Percentiles rank a stretch among this genome's conserved stretches.
Conservation (phyloP, 2,113 vertebrate genomes). For the Odontophorus gujanensis region DNA sequence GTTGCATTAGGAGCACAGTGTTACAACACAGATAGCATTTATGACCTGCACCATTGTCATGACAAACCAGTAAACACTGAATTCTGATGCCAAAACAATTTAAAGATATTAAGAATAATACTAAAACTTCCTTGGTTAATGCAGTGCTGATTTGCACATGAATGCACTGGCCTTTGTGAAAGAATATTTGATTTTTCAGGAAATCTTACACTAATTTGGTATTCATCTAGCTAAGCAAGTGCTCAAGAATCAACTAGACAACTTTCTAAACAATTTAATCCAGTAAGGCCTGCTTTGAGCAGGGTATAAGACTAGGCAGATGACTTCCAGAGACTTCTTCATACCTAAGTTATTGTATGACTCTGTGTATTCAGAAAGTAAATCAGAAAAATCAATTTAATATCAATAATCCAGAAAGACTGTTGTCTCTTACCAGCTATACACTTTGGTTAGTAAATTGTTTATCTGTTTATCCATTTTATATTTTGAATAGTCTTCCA, state of each 20-base stretch:
- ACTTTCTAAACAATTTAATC: background rate
- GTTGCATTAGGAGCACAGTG: background rate
- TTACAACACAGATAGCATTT: background rate
- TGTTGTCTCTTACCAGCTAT: constrained; percentile 83
- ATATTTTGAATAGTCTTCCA: constrained; percentile 95
- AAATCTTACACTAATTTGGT: background rate
- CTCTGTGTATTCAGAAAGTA: background rate
- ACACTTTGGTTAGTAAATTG: constrained; percentile 86
- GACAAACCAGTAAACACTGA: background rate
- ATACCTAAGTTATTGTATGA: background rate
- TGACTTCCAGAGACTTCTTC: background rate
- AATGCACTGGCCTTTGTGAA: background rate
- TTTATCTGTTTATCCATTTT: constrained; percentile 92
- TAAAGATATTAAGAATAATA: background rate
- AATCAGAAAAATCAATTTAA: background rate
- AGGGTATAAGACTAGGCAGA: background rate
- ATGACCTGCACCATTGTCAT: background rate
- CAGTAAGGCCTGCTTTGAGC: background rate
- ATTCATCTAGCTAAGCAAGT: background rate
- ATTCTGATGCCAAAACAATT: background rate
- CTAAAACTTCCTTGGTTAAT: background rate
- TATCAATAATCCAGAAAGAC: background rate
- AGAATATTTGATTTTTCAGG: background rate
- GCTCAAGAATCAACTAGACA: background rate
- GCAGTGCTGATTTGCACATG: background rate